Conservation (phyloP, 2,797 vertebrate species). For the Chaetodon trifasciatus region DNA sequence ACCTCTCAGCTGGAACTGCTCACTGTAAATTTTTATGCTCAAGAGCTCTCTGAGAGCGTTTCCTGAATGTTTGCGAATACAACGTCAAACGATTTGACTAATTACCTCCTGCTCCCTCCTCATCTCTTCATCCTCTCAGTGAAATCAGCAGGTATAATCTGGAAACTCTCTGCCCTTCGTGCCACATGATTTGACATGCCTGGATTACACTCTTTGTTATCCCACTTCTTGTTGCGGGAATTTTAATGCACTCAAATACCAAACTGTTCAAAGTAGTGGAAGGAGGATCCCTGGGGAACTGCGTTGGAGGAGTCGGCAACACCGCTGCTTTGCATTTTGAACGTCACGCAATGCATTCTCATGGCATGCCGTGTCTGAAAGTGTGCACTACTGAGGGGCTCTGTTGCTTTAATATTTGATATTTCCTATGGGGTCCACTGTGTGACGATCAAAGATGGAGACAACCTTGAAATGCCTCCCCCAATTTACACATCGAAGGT, state of each 20-base stretch:
- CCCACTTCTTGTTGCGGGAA: constrained; percentile 24
- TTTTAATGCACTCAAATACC: constrained; percentile 47
- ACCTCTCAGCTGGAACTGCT: constrained; percentile 27
- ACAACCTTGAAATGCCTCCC: constrained; percentile 77
- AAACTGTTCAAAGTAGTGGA: constrained; percentile 66
- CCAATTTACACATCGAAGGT: constrained; percentile 62
- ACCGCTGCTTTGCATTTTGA: constrained; percentile 61
- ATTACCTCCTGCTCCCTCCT: constrained; percentile 42
- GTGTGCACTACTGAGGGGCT: constrained; percentile 43
- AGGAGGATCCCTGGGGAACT: constrained; percentile 57
- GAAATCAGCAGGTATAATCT: constrained; percentile 63
- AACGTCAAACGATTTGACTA: constrained; percentile 42
- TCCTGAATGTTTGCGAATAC: constrained; percentile 37
- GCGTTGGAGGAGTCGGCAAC: constrained; percentile 44
- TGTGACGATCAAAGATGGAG: constrained; percentile 74
- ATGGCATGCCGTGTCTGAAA: constrained; percentile 46
- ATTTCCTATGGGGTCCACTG: constrained; percentile 72
- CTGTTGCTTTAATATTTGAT: constrained; percentile 78
- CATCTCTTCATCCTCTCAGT: constrained; percentile 50
- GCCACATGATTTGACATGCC: constrained; percentile 43
- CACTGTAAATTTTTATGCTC: neutral
- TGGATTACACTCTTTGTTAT: constrained; percentile 61
- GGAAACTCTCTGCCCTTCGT: constrained; percentile 48
- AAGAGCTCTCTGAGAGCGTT: constrained; percentile 10
- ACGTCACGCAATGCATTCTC: constrained; percentile 59